Evolutionary conservation across 2,797 vertebrate genomes (phyloP), one percentile per base, ranked within the genome.

Genomic region (Perodicticus potto): DNA sequence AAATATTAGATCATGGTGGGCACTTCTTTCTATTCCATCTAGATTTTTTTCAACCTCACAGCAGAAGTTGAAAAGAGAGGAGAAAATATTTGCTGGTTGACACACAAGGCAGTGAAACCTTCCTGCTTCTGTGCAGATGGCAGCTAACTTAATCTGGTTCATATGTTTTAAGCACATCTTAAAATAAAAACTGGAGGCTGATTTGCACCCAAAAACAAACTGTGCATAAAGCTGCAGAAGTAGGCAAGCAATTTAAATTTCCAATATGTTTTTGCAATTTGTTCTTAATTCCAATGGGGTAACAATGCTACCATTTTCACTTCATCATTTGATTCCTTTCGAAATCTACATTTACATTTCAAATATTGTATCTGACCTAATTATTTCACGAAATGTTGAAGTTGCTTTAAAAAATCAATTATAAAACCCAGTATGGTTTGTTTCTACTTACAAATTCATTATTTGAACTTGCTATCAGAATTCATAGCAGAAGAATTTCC

Each of bases 131-230:
- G 37, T 94, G 43, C 86, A 95, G 78, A 91, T 55, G 89, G 84
- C 55, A 69, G 77, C 78, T 57, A 53, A 61, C 67, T 78, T 86
- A 74, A 92, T 92, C 78, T 82, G 84, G 91, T 89, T 93, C 55
- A 13, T 65, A 53, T 81, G 95, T 92, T 97, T 96, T 82, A 93
- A 91, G 91, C 34, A 93, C 72, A 94, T 86, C 93, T 84, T 94
- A 91, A 97, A 97, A 96, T 96, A 96, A 93, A 96, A 95, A 73
- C 93, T 55, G 91, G 65, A 94, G 82, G 86, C 78, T 70, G 92
- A 59, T 89, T 37, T 86, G 32, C 67, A 86, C 78, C 70, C 72
- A 74, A 84, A 70, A 93, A 74, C 91, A 95, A 96, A 37, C 91
- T 76, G 55, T 40, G 45, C 86, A 72, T 29, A 65, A 74, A 89